Conservation (phyloP, 2,797 vertebrate species). For the Eospalax fontanierii region DNA sequence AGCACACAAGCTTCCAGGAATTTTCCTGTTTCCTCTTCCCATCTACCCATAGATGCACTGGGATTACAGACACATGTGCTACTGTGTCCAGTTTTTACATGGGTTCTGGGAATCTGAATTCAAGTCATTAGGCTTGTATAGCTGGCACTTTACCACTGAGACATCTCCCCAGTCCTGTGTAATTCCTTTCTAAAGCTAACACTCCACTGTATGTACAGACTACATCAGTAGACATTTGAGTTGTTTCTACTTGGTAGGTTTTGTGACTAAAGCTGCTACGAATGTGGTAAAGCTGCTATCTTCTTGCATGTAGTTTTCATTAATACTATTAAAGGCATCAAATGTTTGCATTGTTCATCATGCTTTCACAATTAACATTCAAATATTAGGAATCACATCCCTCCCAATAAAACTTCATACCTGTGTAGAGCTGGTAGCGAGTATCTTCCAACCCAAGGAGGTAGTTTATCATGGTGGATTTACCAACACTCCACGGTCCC, state of each 20-base stretch:
- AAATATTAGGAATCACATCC: neutral
- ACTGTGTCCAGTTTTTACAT: neutral
- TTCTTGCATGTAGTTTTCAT: neutral
- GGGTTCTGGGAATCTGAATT: too few relatives aligned
- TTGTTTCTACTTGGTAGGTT: neutral
- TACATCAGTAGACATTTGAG: neutral
- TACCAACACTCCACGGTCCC: constrained; percentile 99
- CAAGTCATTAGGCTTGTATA: too few relatives aligned
- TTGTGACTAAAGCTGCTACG: neutral
- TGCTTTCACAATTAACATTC: neutral
- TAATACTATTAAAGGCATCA: neutral
- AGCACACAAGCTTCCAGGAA: neutral
- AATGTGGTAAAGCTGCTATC: neutral
- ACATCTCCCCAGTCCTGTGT: too few relatives aligned
- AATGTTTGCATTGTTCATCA: constrained; percentile 25
- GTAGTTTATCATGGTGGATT: constrained; percentile 99
- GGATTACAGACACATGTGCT: neutral
- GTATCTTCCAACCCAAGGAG: constrained; percentile 96
- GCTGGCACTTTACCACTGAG: too few relatives aligned
- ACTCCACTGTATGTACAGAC: neutral
- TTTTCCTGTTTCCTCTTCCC: too few relatives aligned
- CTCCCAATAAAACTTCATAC: constrained; percentile 78
- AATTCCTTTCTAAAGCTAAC: constrained; percentile 36
- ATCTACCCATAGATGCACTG: neutral
- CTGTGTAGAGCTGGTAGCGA: constrained; percentile 97